phyloP scores from a whole-genome alignment of 1,140 invertebrate species.

The Schlechtendalia chinensis region DNA sequence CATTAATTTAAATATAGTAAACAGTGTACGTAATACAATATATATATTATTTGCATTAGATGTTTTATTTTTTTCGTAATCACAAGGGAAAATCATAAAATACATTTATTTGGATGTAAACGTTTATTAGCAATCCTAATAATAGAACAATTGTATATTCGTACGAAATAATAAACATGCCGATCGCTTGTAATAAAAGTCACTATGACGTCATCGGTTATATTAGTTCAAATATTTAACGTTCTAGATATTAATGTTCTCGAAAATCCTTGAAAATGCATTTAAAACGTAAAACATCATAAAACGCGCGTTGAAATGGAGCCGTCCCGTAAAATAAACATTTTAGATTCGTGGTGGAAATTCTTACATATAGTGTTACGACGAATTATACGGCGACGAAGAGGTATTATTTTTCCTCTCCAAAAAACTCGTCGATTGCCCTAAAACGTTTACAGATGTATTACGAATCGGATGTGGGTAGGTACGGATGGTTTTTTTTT shows the following conservation, averaged over 20 bases:
- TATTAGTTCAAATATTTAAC: neutral
- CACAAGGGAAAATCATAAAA: neutral
- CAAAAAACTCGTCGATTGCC: too few species aligned
- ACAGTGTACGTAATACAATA: neutral
- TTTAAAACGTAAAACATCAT: slow-evolving; percentile 32
- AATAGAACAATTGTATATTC: neutral
- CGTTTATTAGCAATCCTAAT: neutral
- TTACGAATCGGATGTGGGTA: too few species aligned
- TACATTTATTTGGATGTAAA: neutral
- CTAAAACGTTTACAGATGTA: too few species aligned
- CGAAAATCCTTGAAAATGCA: slow-evolving; percentile 27
- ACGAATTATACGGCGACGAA: too few species aligned
- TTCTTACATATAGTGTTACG: too few species aligned
- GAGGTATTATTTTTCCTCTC: too few species aligned
- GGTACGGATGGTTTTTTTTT: too few species aligned
- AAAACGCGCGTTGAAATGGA: slow-evolving; percentile 13
- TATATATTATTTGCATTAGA: neutral
- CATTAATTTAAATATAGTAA: neutral
- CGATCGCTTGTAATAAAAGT: neutral
- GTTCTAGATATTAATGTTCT: slow-evolving; percentile 8
- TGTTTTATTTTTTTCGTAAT: neutral
- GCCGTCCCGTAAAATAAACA: neutral
- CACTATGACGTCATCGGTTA: neutral
- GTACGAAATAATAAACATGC: neutral
- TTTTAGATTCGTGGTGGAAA: too few species aligned